Conservation (phyloP, 64 coral and sea anemone genomes). For the Platygyra sinensis region DNA sequence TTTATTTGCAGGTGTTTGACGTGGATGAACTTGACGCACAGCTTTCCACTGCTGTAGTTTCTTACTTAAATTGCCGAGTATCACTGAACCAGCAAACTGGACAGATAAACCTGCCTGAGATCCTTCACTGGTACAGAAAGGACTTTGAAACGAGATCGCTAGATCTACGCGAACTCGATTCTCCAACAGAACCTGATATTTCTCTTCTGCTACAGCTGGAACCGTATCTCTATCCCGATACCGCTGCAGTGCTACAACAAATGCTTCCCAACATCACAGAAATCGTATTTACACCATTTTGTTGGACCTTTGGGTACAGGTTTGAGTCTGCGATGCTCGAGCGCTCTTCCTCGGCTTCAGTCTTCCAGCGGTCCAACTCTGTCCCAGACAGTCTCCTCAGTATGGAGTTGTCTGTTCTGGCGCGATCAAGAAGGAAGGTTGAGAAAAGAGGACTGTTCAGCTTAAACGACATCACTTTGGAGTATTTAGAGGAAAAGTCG, state of each 20-base stretch:
- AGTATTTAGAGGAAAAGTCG: constrained; percentile 77
- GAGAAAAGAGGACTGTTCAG: constrained; percentile 73
- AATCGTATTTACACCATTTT: constrained; percentile 72
- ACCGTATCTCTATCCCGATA: constrained; percentile 54
- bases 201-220: constrained; percentile 72
- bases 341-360: constrained; percentile 71
- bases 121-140: constrained; percentile 86
- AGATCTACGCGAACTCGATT: not conserved
- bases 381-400: constrained; percentile 78
- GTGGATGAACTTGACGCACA: constrained; percentile 64
- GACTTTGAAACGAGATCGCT: constrained; percentile 65
- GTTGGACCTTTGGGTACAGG: constrained; percentile 88
- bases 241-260: constrained; percentile 58
- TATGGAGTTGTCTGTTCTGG: constrained; percentile 53
- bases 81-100: constrained; percentile 51
- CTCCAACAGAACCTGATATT: constrained; percentile 48
- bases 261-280: constrained; percentile 73
- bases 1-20: constrained; percentile 73
- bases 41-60: constrained; percentile 47
- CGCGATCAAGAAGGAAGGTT: constrained; percentile 32
- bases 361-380: constrained; percentile 72
- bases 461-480: constrained; percentile 58
- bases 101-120: constrained; percentile 81
- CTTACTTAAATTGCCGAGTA: constrained; percentile 70
- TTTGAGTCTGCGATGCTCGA: constrained; percentile 74